Evolutionary conservation across 2,797 vertebrate species (phyloP).

Genomic region (Pangasius djambal): DNA sequence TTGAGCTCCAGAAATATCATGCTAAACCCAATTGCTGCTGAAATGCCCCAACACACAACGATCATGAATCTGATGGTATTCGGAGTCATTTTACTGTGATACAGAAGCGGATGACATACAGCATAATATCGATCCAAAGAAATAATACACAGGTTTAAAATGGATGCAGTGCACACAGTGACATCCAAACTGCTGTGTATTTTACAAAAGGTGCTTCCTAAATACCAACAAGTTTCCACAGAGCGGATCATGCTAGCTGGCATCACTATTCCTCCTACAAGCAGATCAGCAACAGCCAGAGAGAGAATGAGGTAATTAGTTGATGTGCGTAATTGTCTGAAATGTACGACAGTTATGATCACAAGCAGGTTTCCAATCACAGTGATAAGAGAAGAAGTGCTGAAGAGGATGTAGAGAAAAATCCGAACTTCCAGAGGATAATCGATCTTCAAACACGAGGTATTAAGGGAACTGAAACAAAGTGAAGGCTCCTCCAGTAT

Average conservation of each 20-base stretch:
- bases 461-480: slow-evolving; percentile 64
- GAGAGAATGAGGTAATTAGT: slow-evolving; percentile 51
- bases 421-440: slow-evolving; percentile 45
- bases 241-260: slow-evolving; percentile 70
- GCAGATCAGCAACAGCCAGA: slow-evolving; percentile 45
- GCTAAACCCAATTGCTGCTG: slow-evolving; percentile 77
- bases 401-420: slow-evolving; percentile 49
- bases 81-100: slow-evolving; percentile 74
- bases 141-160: slow-evolving; percentile 82
- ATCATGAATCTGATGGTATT: slow-evolving; percentile 72
- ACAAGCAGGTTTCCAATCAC: slow-evolving; percentile 56
- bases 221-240: slow-evolving; percentile 78
- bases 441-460: slow-evolving; percentile 56
- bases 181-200: slow-evolving; percentile 63
- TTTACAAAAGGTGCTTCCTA: slow-evolving; percentile 83
- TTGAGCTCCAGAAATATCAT: slow-evolving; percentile 81
- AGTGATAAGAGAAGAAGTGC: slow-evolving; percentile 43
- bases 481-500: slow-evolving; percentile 26
- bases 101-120: slow-evolving; percentile 79
- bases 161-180: slow-evolving; percentile 78
- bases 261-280: slow-evolving; percentile 56
- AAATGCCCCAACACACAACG: slow-evolving; percentile 72
- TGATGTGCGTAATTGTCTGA: slow-evolving; percentile 56
- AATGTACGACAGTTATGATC: slow-evolving; percentile 53
- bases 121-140: slow-evolving; percentile 81